Evolutionary conservation across 2,888 invertebrate genomes (phyloP).

Genomic region (Hyposoter dolosus): DNA sequence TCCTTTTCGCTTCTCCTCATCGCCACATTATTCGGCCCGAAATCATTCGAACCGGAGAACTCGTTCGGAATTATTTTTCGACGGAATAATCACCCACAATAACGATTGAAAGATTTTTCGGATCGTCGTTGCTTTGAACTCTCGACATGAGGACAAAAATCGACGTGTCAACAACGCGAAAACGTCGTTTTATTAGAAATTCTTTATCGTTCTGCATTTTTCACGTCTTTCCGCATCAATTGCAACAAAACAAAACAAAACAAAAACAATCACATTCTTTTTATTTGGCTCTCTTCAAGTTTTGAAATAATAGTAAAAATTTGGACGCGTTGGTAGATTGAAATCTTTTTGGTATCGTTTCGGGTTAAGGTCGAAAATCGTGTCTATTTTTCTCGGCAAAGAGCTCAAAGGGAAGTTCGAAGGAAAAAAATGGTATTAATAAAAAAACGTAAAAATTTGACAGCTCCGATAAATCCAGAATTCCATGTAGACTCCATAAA

Average conservation of each 20-base stretch:
- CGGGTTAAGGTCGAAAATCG: background rate
- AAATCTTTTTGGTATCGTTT: background rate
- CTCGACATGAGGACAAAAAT: background rate
- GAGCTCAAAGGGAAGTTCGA: constrained; percentile 10
- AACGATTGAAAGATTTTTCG: background rate
- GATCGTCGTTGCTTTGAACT: background rate
- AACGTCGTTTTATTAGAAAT: background rate
- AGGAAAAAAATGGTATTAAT: background rate
- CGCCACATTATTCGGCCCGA: constrained; percentile 54
- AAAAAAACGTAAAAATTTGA: constrained; percentile 37
- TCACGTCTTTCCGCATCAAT: background rate
- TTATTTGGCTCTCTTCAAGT: background rate
- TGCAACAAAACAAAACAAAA: background rate
- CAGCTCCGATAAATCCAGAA: constrained; percentile 51
- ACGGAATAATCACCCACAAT: constrained; percentile 31
- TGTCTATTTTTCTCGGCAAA: constrained; percentile 10
- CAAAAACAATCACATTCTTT: background rate
- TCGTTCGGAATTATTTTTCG: constrained; percentile 58
- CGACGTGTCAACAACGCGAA: background rate
- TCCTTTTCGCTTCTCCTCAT: constrained; percentile 41
- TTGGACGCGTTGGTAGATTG: background rate
- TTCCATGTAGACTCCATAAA: constrained; percentile 49
- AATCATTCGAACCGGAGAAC: constrained; percentile 39
- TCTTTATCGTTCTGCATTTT: background rate
- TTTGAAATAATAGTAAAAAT: background rate